These are phyloP conservation scores for Psephotus haematonotus DNA, from an alignment of 2,113 vertebrate genomes.

Conservation along the genomic window DNA sequence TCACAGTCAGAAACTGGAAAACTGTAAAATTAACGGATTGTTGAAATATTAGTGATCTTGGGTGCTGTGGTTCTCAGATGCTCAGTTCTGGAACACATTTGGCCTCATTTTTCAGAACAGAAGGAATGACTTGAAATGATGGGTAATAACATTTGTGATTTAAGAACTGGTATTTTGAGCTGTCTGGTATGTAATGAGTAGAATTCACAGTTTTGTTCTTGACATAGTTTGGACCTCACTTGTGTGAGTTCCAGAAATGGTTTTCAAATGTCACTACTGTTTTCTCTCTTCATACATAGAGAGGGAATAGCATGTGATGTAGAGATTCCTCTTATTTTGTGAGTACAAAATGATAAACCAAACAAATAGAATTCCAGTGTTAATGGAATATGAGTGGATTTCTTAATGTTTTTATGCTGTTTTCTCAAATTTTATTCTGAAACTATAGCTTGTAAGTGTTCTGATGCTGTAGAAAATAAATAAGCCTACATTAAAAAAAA, in stretches of 20 bases:
- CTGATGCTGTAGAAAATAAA: background rate
- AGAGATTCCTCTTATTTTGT: background rate
- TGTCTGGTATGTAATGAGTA: background rate
- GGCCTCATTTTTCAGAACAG: background rate
- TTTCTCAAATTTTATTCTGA: background rate
- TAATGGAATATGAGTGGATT: background rate
- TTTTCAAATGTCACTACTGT: background rate
- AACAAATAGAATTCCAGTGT: background rate
- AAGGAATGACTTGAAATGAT: background rate
- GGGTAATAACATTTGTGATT: background rate
- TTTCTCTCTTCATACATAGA: background rate
- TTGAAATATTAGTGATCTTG: background rate
- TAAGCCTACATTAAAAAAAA: background rate
- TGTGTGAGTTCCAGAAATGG: background rate
- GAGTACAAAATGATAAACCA: background rate
- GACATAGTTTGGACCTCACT: background rate
- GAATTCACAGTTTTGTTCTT: background rate
- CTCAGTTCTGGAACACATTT: background rate
- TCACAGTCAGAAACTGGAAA: background rate
- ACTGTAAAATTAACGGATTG: background rate
- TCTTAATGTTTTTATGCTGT: background rate
- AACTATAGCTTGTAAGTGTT: background rate
- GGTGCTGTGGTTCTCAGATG: background rate
- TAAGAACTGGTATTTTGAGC: background rate
- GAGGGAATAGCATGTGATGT: background rate